A percentile compares a stretch with the other conserved stretches of the same genome.
phyloP scores from a whole-genome alignment of 2,888 invertebrate species.

The Eupithecia vulgata region DNA sequence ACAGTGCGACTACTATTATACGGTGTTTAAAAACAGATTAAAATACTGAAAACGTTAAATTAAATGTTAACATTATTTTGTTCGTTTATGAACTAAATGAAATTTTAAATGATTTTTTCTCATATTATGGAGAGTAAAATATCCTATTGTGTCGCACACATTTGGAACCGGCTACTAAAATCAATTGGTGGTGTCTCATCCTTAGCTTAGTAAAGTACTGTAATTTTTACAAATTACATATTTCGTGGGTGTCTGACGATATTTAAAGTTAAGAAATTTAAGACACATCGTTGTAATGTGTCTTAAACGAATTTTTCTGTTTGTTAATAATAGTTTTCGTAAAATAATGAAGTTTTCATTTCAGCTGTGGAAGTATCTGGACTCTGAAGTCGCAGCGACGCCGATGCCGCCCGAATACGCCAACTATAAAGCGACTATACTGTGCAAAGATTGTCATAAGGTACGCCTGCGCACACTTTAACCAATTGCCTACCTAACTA shows the following conservation, averaged over 20 bases:
- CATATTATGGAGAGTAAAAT: too few species aligned
- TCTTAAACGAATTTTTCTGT: not conserved
- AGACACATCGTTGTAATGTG: not conserved
- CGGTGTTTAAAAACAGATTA: too few species aligned
- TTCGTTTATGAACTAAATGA: too few species aligned
- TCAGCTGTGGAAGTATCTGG: slow-evolving; percentile 91
- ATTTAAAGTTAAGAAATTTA: not conserved
- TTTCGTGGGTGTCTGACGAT: not conserved
- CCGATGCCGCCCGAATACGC: slow-evolving; percentile 94
- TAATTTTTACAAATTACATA: too few species aligned
- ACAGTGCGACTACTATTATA: too few species aligned
- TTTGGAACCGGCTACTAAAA: not conserved
- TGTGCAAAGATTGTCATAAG: slow-evolving; percentile 97
- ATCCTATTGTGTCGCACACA: too few species aligned
- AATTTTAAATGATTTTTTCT: too few species aligned
- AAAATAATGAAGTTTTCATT: slow-evolving; percentile 31
- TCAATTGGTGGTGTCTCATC: too few species aligned
- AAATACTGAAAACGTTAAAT: too few species aligned
- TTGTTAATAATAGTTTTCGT: not conserved
- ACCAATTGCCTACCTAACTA: not conserved
- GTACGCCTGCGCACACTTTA: slow-evolving; percentile 54
- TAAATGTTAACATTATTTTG: too few species aligned
- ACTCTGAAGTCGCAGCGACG: slow-evolving; percentile 91
- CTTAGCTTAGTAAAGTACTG: too few species aligned
- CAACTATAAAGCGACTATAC: slow-evolving; percentile 90